A percentile compares a stretch with the other conserved stretches of the same genome.
Evolutionary conservation across 2,888 invertebrate species (phyloP).

Genomic region (Caenorhabditis imperialis): DNA sequence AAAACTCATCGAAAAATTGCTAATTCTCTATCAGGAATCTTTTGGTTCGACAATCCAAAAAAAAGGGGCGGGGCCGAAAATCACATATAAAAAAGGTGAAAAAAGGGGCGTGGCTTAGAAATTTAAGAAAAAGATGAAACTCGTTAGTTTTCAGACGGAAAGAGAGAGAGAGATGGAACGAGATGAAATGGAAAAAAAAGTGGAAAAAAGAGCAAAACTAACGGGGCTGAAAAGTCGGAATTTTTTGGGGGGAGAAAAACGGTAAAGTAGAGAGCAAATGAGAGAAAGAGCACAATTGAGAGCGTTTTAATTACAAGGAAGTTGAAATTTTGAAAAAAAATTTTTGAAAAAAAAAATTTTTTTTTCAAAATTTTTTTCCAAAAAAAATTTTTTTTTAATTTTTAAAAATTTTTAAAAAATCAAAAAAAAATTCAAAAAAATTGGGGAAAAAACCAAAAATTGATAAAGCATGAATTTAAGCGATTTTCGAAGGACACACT

Average conservation of each 20-base stretch:
- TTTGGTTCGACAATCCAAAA: too few species aligned
- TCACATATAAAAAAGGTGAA: too few species aligned
- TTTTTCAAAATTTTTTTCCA: conserved; percentile 20
- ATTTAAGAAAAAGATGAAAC: conserved; percentile 6
- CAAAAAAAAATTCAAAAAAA: neutral
- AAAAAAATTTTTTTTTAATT: conserved; percentile 13
- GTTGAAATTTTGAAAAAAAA: too few species aligned
- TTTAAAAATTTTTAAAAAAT: conserved; percentile 1
- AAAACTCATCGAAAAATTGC: too few species aligned
- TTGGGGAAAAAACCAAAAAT: neutral
- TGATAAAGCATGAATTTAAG: conserved; percentile 47
- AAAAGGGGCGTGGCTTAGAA: neutral
- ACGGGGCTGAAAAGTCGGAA: too few species aligned
- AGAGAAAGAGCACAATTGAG: conserved; percentile 3
- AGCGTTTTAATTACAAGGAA: too few species aligned
- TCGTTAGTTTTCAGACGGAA: conserved; percentile 27
- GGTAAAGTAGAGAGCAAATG: conserved; percentile 40
- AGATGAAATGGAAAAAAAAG: neutral
- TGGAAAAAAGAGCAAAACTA: too few species aligned
- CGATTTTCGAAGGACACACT: neutral
- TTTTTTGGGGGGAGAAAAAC: neutral
- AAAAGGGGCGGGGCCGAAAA: too few species aligned
- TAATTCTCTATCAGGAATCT: too few species aligned
- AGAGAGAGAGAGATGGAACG: conserved; percentile 1
- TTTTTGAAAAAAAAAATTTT: too few species aligned